Conservation (phyloP, 1,140 invertebrate species). For the Scylla paramamosain region DNA sequence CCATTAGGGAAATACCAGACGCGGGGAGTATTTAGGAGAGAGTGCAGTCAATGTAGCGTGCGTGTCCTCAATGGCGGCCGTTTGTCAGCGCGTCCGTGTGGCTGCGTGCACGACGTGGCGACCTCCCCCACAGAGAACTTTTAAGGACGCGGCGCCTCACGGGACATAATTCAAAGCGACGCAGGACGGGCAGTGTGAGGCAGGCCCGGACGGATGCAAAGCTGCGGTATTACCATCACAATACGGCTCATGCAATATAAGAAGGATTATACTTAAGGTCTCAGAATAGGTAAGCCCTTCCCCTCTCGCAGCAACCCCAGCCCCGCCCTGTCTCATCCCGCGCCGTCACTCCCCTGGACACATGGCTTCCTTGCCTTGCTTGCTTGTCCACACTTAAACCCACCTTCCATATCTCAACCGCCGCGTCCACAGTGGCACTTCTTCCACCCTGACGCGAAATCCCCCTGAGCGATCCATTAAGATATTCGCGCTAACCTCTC, state of each 20-base stretch:
- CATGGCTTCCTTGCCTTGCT: neutral
- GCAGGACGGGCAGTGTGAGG: neutral
- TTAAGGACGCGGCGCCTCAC: constrained; percentile 37
- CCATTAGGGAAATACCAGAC: neutral
- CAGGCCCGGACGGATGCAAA: neutral
- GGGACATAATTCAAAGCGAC: constrained; percentile 53
- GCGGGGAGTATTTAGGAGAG: neutral
- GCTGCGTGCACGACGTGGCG: neutral
- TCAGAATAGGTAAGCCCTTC: neutral
- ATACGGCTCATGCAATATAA: constrained; percentile 56
- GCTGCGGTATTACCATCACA: constrained; percentile 54
- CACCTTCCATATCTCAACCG: no score
- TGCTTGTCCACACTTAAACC: neutral
- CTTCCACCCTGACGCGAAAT: no score
- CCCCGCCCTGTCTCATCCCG: neutral
- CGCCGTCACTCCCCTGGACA: neutral
- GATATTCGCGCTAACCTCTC: no score
- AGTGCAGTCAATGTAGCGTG: neutral
- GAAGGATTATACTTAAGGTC: constrained; percentile 58
- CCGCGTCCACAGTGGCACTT: no score
- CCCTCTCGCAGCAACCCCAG: neutral
- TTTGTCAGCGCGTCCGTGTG: no score
- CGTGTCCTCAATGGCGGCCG: no score
- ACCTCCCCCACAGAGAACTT: neutral
- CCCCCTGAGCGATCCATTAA: no score